These are phyloP conservation scores for Strix uralensis DNA, from an alignment of 2,113 vertebrate species.

Conservation along the genomic window DNA sequence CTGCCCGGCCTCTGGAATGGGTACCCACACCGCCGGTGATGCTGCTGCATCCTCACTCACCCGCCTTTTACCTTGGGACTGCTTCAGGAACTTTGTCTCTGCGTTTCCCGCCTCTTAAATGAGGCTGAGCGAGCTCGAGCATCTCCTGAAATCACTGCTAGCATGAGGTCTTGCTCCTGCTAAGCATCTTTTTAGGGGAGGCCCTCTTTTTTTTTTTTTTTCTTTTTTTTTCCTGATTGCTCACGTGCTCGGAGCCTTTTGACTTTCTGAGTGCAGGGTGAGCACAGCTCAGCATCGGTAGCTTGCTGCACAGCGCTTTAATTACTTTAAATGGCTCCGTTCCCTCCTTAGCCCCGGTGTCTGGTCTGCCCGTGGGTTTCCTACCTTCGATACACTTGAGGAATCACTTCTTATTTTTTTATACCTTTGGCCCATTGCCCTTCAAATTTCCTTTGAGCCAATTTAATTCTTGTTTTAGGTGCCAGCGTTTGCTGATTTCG, in stretches of 20 bases:
- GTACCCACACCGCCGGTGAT: fast-evolving
- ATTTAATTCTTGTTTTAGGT: neutral
- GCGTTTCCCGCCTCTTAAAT: fast-evolving
- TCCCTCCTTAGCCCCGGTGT: neutral
- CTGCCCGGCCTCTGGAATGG: neutral
- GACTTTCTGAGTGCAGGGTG: neutral
- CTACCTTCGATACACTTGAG: neutral
- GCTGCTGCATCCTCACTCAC: neutral
- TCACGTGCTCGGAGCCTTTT: neutral
- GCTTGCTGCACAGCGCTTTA: neutral
- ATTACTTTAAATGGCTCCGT: neutral
- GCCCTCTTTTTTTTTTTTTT: neutral
- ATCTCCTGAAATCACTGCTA: neutral
- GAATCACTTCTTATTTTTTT: neutral
- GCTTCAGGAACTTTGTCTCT: neutral
- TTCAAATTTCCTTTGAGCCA: neutral
- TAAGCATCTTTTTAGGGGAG: neutral
- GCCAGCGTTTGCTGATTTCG: neutral
- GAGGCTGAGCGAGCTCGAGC: neutral
- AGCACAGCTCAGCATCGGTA: neutral
- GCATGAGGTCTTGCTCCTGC: fast-evolving
- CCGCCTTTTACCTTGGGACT: fast-evolving
- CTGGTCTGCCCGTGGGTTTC: neutral
- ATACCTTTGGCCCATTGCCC: neutral
- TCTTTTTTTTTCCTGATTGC: neutral